Percentiles rank a stretch among this genome's conserved stretches.
Evolutionary conservation across 2,797 vertebrate species (phyloP).

Genomic region (Pseudochaenichthys georgianus): DNA sequence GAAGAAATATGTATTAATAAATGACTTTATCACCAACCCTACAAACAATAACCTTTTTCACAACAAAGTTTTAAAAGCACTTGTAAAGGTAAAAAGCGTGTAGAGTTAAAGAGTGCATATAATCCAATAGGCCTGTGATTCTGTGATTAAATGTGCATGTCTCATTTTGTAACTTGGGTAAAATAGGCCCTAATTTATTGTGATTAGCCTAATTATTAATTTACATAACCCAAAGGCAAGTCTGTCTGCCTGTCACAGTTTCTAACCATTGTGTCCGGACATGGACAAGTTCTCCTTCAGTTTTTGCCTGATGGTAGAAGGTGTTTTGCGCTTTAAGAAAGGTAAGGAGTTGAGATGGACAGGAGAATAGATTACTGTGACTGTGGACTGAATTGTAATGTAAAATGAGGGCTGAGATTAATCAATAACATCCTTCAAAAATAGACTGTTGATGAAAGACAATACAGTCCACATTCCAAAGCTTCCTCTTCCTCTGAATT

Average conservation of each 20-base stretch:
- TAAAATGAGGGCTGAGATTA: not conserved
- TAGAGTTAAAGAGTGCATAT: not conserved
- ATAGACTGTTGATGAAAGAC: not conserved
- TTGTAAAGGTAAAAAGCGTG: constrained; percentile 24
- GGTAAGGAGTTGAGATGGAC: not conserved
- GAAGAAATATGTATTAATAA: not conserved
- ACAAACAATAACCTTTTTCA: not conserved
- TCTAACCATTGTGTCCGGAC: not conserved
- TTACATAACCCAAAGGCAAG: constrained; percentile 3
- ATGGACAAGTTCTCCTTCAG: not conserved
- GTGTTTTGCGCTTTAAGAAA: not conserved
- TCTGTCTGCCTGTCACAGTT: constrained; percentile 25
- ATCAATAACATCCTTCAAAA: not conserved
- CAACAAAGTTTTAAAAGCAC: not conserved
- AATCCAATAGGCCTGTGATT: constrained; percentile 10
- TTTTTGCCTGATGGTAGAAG: not conserved
- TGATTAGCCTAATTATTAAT: constrained; percentile 34
- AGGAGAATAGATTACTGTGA: not conserved
- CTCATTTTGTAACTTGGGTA: constrained; percentile 7
- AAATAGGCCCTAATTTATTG: constrained; percentile 14
- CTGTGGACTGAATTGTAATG: not conserved
- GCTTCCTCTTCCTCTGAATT: not conserved
- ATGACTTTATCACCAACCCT: not conserved
- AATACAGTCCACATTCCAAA: not conserved
- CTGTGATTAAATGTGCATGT: constrained; percentile 2